Base-by-base conservation (phyloP, 1,140 invertebrate genomes). In the Cheumatopsyche charites region DNA sequence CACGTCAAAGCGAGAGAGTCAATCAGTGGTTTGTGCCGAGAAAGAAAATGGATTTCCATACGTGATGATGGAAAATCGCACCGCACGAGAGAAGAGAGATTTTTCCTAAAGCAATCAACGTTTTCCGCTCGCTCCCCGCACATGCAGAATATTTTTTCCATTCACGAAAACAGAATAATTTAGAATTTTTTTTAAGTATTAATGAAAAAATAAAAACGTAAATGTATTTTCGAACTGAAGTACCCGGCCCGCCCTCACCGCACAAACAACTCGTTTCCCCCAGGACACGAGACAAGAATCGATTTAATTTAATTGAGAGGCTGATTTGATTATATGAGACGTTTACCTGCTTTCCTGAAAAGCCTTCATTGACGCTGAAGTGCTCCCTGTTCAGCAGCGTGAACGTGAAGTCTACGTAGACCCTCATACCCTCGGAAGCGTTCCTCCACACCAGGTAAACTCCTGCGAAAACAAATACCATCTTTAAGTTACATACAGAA, bases 381-480 rank as follows among this genome's bases (percentile, higher is more conserved):
- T 94, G 93, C 75, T 94, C 92, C 11, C 91, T 88, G 78, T 94
- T 95, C 21, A 95, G 86, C 6, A 95, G 85, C 0, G 92, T 94
- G 80, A 95, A 93, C 15, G 90, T 90, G 78, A 93, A 94, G 80
- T 95, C 93, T 43, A 94, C 90, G 78, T 91, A 92, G 12, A 92
- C 91, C 25, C 90, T 85, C 82, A 94, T 88, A 67, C 88, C 90
- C 71, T 91, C 88, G 62, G 90, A 90, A 1, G 90, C 88, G 71
- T 89, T 91, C 19, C 90, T 86, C 88, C 93, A 91, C 42, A 93
- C 92, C 68, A 94, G 84, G 79, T 92, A 94, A 7, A 93, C 91
- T 1, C 93, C 93, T 75, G 94, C 80, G 75, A 92, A 62, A 62
- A 25, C 5, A 62, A 26, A 26, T 25, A 1, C 9, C 29, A 36